Base-by-base conservation (phyloP, 92 coral and sea anemone species). In the Zoanthus sociatus region DNA sequence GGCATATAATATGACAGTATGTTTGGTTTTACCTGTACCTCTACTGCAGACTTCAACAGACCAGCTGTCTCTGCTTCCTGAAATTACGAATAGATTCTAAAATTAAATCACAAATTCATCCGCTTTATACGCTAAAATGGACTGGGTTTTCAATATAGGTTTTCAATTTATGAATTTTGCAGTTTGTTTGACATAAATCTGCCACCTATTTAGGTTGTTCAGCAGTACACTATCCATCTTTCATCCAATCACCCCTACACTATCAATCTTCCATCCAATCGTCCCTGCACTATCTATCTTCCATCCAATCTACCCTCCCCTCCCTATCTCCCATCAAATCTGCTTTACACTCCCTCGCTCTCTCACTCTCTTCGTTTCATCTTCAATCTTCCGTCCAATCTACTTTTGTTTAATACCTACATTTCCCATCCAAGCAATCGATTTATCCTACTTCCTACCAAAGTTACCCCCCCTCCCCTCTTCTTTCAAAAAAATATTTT, bases 31-130 rank as follows among this genome's bases (percentile, higher is more conserved):
- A 79, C 73, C 73, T 79, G 71, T 79, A 63, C 84, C 72, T 79
- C 84, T 33, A 44, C 84, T 37, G 84, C 55, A 11, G 84, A 79
- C 32, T 84, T 84, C 70, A 89, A 78, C 72, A 89, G 89, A 78
- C 82, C 71, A 53, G 89, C 87, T 9, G 76, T 58, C 71, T 89
- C 92, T 63, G 89, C 73, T 78, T 84, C 86, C 92, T 89, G 72
- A 26, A 89, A 72, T 13, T 12, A 55, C 42, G 60, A 67, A 30
- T 44, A 20, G 37, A 21, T 6, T 21, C 32, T 9, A 17, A 8
- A 21, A 67, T 9, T 18, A 67, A 30, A 26, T 18, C 13, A 67
- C 13, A 8, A 26, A 21, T 18, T 2, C 42, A 26, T 17, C 10
- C 1, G 37, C 4, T 67, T 21, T 21, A 4, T 37, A 37, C 42